Conservation (phyloP, 2,113 vertebrate genomes). For the Herpetotheres cachinnans region DNA sequence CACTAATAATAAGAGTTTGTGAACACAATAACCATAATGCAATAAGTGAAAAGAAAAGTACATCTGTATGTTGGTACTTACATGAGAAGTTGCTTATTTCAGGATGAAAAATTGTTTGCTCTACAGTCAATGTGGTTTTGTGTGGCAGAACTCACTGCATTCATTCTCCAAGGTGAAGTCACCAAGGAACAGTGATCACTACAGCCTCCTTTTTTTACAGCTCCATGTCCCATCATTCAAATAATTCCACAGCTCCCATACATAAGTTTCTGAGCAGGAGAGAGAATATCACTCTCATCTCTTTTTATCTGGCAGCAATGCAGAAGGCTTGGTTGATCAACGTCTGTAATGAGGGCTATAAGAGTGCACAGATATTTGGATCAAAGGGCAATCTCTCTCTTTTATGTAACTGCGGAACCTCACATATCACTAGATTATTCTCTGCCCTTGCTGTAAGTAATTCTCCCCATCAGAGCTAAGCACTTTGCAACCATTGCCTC, state of each 20-base stretch:
- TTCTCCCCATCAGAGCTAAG: neutral
- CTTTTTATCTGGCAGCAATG: neutral
- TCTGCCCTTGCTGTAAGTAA: slow-evolving; percentile 43
- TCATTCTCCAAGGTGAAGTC: neutral
- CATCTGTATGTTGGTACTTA: neutral
- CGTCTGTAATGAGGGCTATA: slow-evolving; percentile 1
- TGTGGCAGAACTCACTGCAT: neutral
- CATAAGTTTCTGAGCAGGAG: neutral
- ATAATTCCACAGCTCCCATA: neutral
- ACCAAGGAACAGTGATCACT: neutral
- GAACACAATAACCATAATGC: neutral
- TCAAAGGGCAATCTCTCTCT: slow-evolving; percentile 52
- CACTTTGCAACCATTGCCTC: slow-evolving; percentile 11
- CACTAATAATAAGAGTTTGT: neutral
- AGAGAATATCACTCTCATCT: neutral
- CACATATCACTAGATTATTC: slow-evolving; percentile 31
- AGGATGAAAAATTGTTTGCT: neutral
- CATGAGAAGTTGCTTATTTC: neutral
- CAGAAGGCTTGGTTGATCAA: slow-evolving; percentile 8
- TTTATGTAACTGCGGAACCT: slow-evolving; percentile 37
- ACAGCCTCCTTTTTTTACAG: neutral
- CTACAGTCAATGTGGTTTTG: neutral
- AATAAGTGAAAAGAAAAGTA: neutral
- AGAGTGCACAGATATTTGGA: slow-evolving; percentile 28
- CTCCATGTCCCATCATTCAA: neutral